These are phyloP conservation scores for Griposia aprilina DNA, from an alignment of 2,888 invertebrate species.

Conservation along the genomic window DNA sequence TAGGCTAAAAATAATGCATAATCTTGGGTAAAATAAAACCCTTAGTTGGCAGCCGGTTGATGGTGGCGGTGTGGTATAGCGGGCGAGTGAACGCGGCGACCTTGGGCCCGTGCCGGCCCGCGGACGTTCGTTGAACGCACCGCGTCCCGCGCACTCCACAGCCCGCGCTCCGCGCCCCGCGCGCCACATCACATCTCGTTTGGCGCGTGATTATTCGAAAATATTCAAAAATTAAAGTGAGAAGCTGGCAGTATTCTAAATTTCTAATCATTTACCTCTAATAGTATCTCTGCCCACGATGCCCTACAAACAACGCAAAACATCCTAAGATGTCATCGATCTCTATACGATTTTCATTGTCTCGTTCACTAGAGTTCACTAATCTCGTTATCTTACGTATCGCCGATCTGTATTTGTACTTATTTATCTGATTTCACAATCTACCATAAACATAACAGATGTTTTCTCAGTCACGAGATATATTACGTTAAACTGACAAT, in stretches of 20 bases:
- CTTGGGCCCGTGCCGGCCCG: constrained; percentile 88
- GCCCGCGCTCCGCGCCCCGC: constrained; percentile 62
- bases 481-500: constrained; percentile 60
- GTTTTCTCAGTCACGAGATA: constrained; percentile 57
- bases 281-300: neutral
- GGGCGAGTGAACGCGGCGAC: constrained; percentile 86
- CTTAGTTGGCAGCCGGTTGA: constrained; percentile 69
- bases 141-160: constrained; percentile 67
- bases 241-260: neutral
- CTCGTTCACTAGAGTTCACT: constrained; percentile 46
- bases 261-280: constrained; percentile 18
- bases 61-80: constrained; percentile 72
- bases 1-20: constrained; percentile 68
- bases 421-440: constrained; percentile 42
- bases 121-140: constrained; percentile 90
- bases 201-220: constrained; percentile 83
- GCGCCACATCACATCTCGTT: constrained; percentile 81
- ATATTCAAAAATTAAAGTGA: constrained; percentile 56
- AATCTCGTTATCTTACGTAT: constrained; percentile 36
- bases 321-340: constrained; percentile 37
- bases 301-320: constrained; percentile 20
- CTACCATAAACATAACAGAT: constrained; percentile 32
- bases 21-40: constrained; percentile 72
- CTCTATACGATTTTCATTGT: constrained; percentile 42
- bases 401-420: constrained; percentile 23